A percentile compares a stretch with the other conserved stretches of the same genome.
Evolutionary conservation across 2,797 vertebrate species (phyloP).

Genomic region (Enteromius trimaculatus): DNA sequence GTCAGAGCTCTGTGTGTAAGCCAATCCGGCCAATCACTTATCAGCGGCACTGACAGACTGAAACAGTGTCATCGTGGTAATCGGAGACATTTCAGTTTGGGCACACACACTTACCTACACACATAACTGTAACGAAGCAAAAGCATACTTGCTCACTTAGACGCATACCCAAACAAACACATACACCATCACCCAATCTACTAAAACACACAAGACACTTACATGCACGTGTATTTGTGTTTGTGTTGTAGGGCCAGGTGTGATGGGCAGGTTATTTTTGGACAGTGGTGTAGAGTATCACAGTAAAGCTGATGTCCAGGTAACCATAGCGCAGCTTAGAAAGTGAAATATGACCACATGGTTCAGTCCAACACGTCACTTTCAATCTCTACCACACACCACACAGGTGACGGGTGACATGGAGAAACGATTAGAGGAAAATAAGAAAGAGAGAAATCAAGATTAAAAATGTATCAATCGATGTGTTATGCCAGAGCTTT

Average conservation of each 20-base stretch:
- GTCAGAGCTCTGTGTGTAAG: constrained; percentile 71
- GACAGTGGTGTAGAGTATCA: constrained; percentile 75
- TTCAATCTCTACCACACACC: constrained; percentile 78
- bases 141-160: background rate
- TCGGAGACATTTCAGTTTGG: constrained; percentile 62
- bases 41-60: constrained; percentile 72
- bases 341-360: constrained; percentile 80
- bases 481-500: background rate
- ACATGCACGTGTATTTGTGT: constrained; percentile 12
- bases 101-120: constrained; percentile 19
- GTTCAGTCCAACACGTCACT: constrained; percentile 67
- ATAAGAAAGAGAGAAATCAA: background rate
- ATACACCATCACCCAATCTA: background rate
- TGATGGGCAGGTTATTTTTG: constrained; percentile 67
- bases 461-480: background rate
- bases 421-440: constrained; percentile 11
- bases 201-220: background rate
- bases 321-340: constrained; percentile 83
- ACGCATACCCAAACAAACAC: background rate
- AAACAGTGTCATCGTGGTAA: constrained; percentile 69
- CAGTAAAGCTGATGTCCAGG: constrained; percentile 75
- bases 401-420: constrained; percentile 5
- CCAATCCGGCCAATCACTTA: constrained; percentile 78
- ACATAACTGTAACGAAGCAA: constrained; percentile 4
- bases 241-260: constrained; percentile 20